Percentiles rank a stretch among this genome's conserved stretches.
Evolutionary conservation across 2,797 vertebrate genomes (phyloP).

Genomic region (Nannoperca obscura): DNA sequence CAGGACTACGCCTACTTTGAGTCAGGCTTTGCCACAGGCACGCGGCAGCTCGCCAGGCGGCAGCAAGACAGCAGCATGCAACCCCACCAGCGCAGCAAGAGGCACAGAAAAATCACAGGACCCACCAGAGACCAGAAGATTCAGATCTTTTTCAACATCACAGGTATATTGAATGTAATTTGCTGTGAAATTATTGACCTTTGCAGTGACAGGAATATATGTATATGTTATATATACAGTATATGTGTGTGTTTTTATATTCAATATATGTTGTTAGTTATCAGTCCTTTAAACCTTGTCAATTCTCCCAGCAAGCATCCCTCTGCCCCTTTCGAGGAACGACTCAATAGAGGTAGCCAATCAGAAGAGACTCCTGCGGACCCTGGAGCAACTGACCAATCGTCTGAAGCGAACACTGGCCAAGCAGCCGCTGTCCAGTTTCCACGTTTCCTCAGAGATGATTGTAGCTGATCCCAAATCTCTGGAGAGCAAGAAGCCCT

Average conservation of each 20-base stretch:
- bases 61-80: constrained; percentile 51
- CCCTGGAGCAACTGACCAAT: constrained; percentile 94
- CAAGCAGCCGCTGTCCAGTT: constrained; percentile 93
- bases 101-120: constrained; percentile 85
- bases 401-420: constrained; percentile 92
- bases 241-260: neutral
- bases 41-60: constrained; percentile 61
- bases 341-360: constrained; percentile 94
- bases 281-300: constrained; percentile 66
- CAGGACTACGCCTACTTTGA: constrained; percentile 96
- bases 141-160: constrained; percentile 97
- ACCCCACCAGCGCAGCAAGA: constrained; percentile 84
- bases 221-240: neutral
- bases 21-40: constrained; percentile 84
- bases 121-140: constrained; percentile 95
- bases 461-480: constrained; percentile 94
- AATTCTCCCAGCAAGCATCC: constrained; percentile 94
- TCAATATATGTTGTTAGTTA: neutral
- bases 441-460: constrained; percentile 93
- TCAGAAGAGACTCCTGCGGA: constrained; percentile 93
- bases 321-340: constrained; percentile 93
- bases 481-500: constrained; percentile 91
- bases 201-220: neutral
- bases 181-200: neutral
- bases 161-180: constrained; percentile 84